Evolutionary conservation across 2,113 vertebrate species (phyloP).

Genomic region (Oryzias woworae): DNA sequence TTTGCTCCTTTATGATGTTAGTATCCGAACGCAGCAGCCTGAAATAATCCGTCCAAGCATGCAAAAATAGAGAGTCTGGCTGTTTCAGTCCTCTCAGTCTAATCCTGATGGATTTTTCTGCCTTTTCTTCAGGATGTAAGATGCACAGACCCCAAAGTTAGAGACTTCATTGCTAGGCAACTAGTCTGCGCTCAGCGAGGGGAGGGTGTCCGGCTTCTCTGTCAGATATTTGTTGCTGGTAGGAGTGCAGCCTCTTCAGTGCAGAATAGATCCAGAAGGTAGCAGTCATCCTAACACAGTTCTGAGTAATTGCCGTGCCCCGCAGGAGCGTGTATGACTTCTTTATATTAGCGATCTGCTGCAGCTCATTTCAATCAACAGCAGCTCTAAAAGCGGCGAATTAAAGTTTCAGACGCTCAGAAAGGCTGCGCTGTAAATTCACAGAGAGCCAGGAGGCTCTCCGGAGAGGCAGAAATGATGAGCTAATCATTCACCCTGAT

Average conservation of each 20-base stretch:
- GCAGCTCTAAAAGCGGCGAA: slow-evolving; percentile 7
- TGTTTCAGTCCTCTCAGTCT: slow-evolving; percentile 61
- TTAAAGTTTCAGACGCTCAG: slow-evolving; percentile 31
- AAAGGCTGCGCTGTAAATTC: slow-evolving; percentile 51
- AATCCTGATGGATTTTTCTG: slow-evolving; percentile 59
- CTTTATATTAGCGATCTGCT: slow-evolving; percentile 34
- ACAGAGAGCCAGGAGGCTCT: slow-evolving; percentile 57
- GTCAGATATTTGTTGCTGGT: slow-evolving; percentile 65
- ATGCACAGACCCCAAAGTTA: slow-evolving; percentile 77
- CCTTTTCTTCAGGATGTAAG: slow-evolving; percentile 60
- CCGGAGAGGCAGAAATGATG: slow-evolving; percentile 71
- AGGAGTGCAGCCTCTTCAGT: slow-evolving; percentile 64
- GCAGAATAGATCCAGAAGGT: slow-evolving; percentile 62
- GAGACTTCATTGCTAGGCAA: slow-evolving; percentile 83
- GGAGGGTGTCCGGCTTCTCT: slow-evolving; percentile 65
- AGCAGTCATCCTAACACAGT: slow-evolving; percentile 50
- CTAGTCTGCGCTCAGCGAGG: slow-evolving; percentile 73
- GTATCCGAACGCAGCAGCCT: slow-evolving; percentile 34
- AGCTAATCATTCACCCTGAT: slow-evolving; percentile 78
- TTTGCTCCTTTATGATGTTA: slow-evolving; percentile 20
- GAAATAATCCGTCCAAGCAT: slow-evolving; percentile 34
- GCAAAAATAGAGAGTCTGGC: slow-evolving; percentile 35
- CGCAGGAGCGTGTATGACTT: slow-evolving; percentile 38
- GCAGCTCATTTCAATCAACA: slow-evolving; percentile 7
- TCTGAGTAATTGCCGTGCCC: slow-evolving; percentile 39